phyloP scores from a whole-genome alignment of 2,888 invertebrate species.

The Lissocephala sabroskyi region DNA sequence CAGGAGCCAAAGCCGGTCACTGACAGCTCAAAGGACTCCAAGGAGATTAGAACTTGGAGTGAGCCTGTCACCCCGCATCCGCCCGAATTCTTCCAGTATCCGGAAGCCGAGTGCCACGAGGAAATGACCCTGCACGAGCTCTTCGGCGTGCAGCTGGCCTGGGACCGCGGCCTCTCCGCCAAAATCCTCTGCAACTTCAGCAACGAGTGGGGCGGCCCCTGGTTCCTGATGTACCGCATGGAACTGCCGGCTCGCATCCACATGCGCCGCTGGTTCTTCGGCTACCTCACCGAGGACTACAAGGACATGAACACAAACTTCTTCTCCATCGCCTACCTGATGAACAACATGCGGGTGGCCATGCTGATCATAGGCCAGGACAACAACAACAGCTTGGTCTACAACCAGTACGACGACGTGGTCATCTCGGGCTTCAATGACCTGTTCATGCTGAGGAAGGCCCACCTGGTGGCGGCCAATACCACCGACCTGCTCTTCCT shows the following conservation, averaged over 20 bases:
- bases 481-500: conserved; percentile 39
- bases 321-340: conserved; percentile 33
- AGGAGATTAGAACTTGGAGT: too few relatives aligned
- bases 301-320: conserved; percentile 41
- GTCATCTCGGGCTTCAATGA: conserved; percentile 42
- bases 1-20: too few relatives aligned
- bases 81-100: conserved; percentile 30
- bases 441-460: conserved; percentile 47
- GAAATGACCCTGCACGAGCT: conserved; percentile 33
- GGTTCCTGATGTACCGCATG: conserved; percentile 42
- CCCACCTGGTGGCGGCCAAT: conserved; percentile 35
- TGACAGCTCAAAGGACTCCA: too few relatives aligned
- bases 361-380: conserved; percentile 46
- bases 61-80: conserved; percentile 24
- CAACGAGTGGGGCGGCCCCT: conserved; percentile 36
- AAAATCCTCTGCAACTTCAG: conserved; percentile 34
- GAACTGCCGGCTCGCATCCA: conserved; percentile 34
- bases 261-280: conserved; percentile 40
- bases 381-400: conserved; percentile 28
- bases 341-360: conserved; percentile 36
- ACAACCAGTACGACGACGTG: conserved; percentile 46
- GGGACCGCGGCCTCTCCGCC: conserved; percentile 31
- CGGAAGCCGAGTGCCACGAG: conserved; percentile 29
- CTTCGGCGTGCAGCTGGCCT: conserved; percentile 29
- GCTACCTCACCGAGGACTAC: conserved; percentile 39